phyloP scores from a whole-genome alignment of 2,888 invertebrate genomes.

The Dusona sp. region DNA sequence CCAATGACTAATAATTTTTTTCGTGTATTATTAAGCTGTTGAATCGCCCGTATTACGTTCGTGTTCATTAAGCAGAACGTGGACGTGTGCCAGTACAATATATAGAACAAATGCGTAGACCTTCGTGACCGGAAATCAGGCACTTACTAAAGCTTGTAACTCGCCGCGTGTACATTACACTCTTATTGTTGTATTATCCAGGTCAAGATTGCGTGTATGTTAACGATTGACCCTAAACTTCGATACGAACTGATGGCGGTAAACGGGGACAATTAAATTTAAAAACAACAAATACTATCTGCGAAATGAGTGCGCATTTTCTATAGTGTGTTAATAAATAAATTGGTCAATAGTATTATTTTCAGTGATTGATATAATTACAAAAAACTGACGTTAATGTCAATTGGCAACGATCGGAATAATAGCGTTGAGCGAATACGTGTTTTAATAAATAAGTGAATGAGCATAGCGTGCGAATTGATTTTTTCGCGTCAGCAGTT shows the following conservation, averaged over 20 bases:
- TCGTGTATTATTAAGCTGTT: slow-evolving; percentile 20
- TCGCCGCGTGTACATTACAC: slow-evolving; percentile 53
- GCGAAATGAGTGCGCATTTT: neutral
- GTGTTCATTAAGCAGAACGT: neutral
- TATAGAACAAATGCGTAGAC: slow-evolving; percentile 47
- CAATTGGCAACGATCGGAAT: neutral
- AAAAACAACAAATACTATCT: neutral
- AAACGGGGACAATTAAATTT: neutral
- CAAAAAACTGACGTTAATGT: neutral
- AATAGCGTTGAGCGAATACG: neutral
- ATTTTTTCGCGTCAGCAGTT: neutral
- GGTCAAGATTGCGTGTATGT: slow-evolving; percentile 39
- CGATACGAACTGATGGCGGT: slow-evolving; percentile 1
- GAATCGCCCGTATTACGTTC: neutral
- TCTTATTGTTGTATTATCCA: slow-evolving; percentile 49
- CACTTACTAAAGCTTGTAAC: slow-evolving; percentile 59
- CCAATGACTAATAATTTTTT: slow-evolving; percentile 13
- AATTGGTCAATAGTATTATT: neutral
- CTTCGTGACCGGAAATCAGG: slow-evolving; percentile 63
- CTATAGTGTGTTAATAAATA: neutral
- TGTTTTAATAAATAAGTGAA: neutral
- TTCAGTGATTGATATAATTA: neutral
- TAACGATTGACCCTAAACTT: slow-evolving; percentile 25
- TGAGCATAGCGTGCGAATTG: neutral
- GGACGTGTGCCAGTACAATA: neutral